Base-by-base conservation (phyloP, 2,797 vertebrate species). In the Cichlasoma orientale region DNA sequence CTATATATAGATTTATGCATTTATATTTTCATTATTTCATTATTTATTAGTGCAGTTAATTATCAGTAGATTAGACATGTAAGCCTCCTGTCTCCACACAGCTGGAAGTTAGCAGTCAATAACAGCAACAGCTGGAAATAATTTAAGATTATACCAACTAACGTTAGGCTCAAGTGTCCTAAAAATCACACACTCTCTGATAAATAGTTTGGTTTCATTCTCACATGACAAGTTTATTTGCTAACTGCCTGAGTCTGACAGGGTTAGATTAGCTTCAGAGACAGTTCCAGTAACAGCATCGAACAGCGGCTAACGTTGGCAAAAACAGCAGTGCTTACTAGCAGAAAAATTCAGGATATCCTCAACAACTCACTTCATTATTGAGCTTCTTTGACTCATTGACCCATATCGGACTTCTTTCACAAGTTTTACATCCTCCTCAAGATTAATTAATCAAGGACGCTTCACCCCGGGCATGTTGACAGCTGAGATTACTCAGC, bases 331-430 rank as follows among this genome's bases (percentile, higher is more conserved):
- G 18, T n/a, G 5, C 19, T 58, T 33, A 12, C 18, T n/a, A 18
- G 2, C 10, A 58, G 29, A 18, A 16, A n/a, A 12, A 10, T 58
- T 58, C 5, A 0, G 29, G 56, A 29, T 33, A 33, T 31, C 6
- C 7, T 36, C 33, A 31, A n/a, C 27, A 57, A 57, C 29, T 57
- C 5, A 3, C 4, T 18, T 57, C 29, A 0, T 19, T 31, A 58
- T 10, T 58, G 1, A 33, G 56, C 18, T 58, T 12, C 1, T 1
- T 10, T 10, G 33, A 10, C 33, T 36, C 31, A 36, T 33, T n/a
- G 29, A 10, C 0, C 0, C 8, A 9, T 33, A 0, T n/a, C n/a
- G 56, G 18, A 58, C 56, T 33, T 11, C 19, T 29, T 29, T 56
- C 16, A 19, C 29, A 27, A 41, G 56, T 19, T 47, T 47, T 47